Base-by-base conservation (phyloP, 23 tunicate species). In the Styela plicata region DNA sequence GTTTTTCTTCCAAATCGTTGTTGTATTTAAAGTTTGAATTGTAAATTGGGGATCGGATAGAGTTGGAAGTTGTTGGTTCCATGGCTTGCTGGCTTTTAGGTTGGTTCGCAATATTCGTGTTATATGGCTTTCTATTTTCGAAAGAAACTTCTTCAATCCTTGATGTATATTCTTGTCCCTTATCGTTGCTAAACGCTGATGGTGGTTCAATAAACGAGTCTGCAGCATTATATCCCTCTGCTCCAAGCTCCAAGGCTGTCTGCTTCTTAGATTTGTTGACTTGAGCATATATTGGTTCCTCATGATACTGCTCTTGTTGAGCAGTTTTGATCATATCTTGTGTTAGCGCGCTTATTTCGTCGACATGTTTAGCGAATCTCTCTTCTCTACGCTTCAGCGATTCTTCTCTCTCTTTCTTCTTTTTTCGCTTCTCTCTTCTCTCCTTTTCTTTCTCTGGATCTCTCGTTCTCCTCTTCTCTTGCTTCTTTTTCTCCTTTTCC, bases 231-330 rank as follows among this genome's bases (percentile, higher is more conserved):
- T 53, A 13, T 22, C 44, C n/a, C 31, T 13, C n/a, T n/a, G n/a
- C n/a, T n/a, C n/a, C n/a, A n/a, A n/a, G n/a, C n/a, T n/a, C n/a
- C n/a, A n/a, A n/a, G n/a, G n/a, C n/a, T 76, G 24, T 76, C 31
- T 29, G 36, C 27, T 76, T 76, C 27, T 21, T 27, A 2, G 80
- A 23, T 71, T 89, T 89, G 23, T 83, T 70, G 2, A 89, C 94
- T 0, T 74, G 79, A 33, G 83, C 78, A 78, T 89, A 89, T 19
- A 89, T 61, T 24, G 88, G 94, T 62, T 89, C 89, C 71, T 1
- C 71, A 0, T 27, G 57, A 7, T 5, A 13, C 57, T 44, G 57
- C 57, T 44, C 57, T 71, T 71, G 77, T 32, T 71, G 77, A 34
- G 35, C 77, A 16, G 77, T 71, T 34, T 28, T 30, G 7, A 71